Evolutionary conservation across 2,797 vertebrate species (phyloP).

Genomic region (Rachycentron canadum): DNA sequence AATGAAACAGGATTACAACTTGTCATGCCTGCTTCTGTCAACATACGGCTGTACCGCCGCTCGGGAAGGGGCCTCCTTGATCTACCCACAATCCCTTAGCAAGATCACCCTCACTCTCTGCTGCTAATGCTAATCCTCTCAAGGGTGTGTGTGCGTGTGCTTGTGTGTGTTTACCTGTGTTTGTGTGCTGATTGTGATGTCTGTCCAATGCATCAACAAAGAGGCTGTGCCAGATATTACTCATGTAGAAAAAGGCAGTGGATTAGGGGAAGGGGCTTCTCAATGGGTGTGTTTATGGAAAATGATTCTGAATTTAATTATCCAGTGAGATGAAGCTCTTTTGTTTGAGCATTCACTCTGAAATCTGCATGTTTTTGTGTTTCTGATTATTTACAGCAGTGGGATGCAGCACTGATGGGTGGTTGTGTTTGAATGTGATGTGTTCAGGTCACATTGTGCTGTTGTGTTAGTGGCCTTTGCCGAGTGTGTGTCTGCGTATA

Average conservation of each 20-base stretch:
- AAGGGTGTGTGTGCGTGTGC: slow-evolving; percentile 17
- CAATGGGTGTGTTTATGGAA: slow-evolving; percentile 40
- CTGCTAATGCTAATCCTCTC: slow-evolving; percentile 64
- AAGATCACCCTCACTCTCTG: slow-evolving; percentile 60
- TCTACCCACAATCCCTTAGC: slow-evolving; percentile 57
- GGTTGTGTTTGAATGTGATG: background rate
- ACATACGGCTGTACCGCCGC: slow-evolving; percentile 12
- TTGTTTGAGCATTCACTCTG: slow-evolving; percentile 21
- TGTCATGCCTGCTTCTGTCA: slow-evolving; percentile 45
- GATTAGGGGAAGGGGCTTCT: slow-evolving; percentile 26
- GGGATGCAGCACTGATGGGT: slow-evolving; percentile 20
- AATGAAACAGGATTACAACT: slow-evolving; percentile 68
- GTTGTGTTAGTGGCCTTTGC: background rate
- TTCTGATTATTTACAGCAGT: slow-evolving; percentile 9
- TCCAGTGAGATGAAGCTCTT: slow-evolving; percentile 15
- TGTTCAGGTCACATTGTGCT: slow-evolving; percentile 14
- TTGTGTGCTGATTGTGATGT: slow-evolving; percentile 29
- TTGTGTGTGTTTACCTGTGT: slow-evolving; percentile 28
- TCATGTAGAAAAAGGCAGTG: slow-evolving; percentile 3
- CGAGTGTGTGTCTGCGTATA: slow-evolving; percentile 12
- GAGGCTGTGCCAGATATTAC: background rate
- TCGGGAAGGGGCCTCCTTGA: slow-evolving; percentile 34
- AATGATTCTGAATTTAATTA: slow-evolving; percentile 25
- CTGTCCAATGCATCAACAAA: background rate
- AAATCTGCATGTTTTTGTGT: slow-evolving; percentile 5